A percentile compares a stretch with the other conserved stretches of the same genome.
Conservation (phyloP, 2,113 vertebrate species). For the Cryptomyrus ogoouensis region DNA sequence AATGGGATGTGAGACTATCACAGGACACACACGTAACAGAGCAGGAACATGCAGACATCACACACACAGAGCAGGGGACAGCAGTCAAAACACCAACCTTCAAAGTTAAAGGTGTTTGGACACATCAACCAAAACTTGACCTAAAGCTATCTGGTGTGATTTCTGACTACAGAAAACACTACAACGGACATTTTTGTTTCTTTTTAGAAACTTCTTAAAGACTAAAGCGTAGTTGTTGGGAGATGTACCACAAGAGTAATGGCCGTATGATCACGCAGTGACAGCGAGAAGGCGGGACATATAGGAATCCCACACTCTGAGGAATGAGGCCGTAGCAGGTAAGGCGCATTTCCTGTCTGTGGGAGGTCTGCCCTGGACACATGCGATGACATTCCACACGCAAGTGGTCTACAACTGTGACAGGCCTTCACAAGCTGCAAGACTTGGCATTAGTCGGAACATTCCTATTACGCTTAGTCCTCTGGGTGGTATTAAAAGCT, state of each 20-base stretch:
- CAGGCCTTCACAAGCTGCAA: background rate
- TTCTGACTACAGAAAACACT: background rate
- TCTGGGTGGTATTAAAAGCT: conserved; percentile 4
- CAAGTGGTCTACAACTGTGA: conserved; percentile 14
- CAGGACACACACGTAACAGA: background rate
- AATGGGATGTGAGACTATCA: background rate
- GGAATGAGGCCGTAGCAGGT: background rate
- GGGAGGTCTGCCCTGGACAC: background rate
- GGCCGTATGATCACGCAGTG: background rate
- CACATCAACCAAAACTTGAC: background rate
- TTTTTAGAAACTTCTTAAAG: background rate
- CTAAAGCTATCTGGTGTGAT: background rate
- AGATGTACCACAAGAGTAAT: background rate
- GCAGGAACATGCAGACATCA: background rate
- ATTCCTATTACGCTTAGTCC: background rate
- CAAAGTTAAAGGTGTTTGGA: background rate
- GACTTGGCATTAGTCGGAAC: background rate
- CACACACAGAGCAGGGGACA: background rate
- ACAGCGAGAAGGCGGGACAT: background rate
- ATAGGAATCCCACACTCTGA: background rate
- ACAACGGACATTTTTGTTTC: background rate
- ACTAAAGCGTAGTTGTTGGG: background rate
- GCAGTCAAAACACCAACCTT: background rate
- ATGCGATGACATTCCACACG: background rate
- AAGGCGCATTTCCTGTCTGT: background rate